These are phyloP conservation scores for Solea senegalensis DNA, from an alignment of 2,113 vertebrate species.

Conservation along the genomic window DNA sequence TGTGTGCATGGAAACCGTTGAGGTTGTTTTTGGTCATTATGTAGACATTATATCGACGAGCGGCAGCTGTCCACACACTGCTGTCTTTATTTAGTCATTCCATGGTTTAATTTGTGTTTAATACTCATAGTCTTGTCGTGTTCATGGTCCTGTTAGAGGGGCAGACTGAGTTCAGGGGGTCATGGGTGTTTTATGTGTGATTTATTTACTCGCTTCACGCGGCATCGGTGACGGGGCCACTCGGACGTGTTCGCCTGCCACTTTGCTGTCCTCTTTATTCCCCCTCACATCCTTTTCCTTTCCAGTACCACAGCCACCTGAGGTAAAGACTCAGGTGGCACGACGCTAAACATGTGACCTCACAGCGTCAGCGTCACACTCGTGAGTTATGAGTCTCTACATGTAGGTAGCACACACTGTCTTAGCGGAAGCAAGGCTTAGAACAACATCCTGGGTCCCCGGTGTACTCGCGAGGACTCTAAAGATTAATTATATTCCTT, in stretches of 20 bases:
- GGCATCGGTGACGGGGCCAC: conserved; percentile 4
- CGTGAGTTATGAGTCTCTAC: conserved; percentile 10
- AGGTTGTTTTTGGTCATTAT: conserved; percentile 24
- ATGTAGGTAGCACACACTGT: conserved; percentile 18
- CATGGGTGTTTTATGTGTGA: conserved; percentile 18
- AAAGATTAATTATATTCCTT: conserved; percentile 38
- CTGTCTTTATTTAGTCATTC: conserved; percentile 64
- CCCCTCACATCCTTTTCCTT: conserved; percentile 40
- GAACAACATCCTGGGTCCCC: conserved; percentile 5
- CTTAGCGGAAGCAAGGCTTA: conserved; percentile 7
- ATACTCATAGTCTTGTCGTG: conserved; percentile 30
- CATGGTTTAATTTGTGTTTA: conserved; percentile 60
- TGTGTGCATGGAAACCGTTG: conserved; percentile 36
- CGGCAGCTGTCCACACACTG: conserved; percentile 34
- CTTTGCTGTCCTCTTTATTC: conserved; percentile 27
- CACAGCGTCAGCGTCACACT: conserved; percentile 33
- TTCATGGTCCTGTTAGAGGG: conserved; percentile 14
- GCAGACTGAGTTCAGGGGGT: conserved; percentile 36
- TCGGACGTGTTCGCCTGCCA: conserved; percentile 36
- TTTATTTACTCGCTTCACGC: conserved; percentile 14
- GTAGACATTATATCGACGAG: conserved; percentile 45
- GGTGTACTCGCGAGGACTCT: conserved; percentile 14
- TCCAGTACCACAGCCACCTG: conserved; percentile 21
- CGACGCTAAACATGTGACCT: conserved; percentile 8
- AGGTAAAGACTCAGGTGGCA: conserved; percentile 61